Percentiles rank a stretch among this genome's conserved stretches.
These are phyloP conservation scores for Nomada ferruginata DNA, from an alignment of 2,888 invertebrate genomes.

Conservation along the genomic window DNA sequence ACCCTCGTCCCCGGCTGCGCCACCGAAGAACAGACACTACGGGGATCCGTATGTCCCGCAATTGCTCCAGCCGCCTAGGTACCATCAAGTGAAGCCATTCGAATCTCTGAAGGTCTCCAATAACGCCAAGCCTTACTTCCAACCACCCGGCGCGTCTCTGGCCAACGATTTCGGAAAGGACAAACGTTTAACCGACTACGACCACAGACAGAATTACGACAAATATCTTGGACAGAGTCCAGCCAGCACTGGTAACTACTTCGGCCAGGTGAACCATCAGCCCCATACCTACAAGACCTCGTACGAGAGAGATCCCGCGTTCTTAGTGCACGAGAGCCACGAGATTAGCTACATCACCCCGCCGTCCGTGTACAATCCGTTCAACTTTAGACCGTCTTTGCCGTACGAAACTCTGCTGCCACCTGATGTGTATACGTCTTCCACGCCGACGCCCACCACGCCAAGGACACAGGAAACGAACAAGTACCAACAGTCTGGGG, in stretches of 20 bases:
- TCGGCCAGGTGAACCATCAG: conserved; percentile 77
- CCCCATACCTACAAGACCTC: conserved; percentile 73
- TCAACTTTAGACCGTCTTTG: conserved; percentile 77
- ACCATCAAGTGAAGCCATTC: conserved; percentile 72
- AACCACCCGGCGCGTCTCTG: conserved; percentile 65
- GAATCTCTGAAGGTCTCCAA: conserved; percentile 74
- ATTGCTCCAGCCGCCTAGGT: conserved; percentile 67
- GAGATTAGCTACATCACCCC: conserved; percentile 80
- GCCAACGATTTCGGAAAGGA: conserved; percentile 65
- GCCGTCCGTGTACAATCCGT: conserved; percentile 66
- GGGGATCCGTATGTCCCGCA: conserved; percentile 63
- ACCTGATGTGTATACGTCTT: conserved; percentile 69
- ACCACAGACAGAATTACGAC: conserved; percentile 65
- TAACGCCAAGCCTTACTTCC: conserved; percentile 73
- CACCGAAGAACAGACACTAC: conserved; percentile 69
- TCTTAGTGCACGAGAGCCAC: conserved; percentile 81
- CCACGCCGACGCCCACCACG: conserved; percentile 58
- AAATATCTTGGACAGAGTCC: conserved; percentile 66
- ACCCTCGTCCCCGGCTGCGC: conserved; percentile 55
- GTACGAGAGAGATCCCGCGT: conserved; percentile 79
- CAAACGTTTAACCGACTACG: conserved; percentile 50
- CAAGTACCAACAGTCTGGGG: conserved; percentile 67
- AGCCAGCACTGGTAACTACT: conserved; percentile 71
- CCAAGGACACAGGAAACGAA: conserved; percentile 46
- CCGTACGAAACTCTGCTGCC: conserved; percentile 75